Percentiles rank a stretch among this genome's conserved stretches.
Evolutionary conservation across 2,113 vertebrate genomes (phyloP).

Genomic region (Sebastes fasciatus): DNA sequence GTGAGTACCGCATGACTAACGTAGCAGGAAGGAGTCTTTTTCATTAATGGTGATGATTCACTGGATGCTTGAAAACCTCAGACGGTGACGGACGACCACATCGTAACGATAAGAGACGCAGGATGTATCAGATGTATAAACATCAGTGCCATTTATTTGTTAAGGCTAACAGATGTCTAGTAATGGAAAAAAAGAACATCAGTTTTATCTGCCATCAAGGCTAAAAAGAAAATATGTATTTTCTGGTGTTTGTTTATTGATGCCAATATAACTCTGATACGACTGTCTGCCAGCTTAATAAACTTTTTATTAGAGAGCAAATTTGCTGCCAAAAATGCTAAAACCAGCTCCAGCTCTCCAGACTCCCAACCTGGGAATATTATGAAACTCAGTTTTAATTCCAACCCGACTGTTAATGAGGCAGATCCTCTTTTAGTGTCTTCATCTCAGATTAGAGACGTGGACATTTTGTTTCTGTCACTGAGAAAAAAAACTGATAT

Average conservation of each 20-base stretch:
- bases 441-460: slow-evolving; percentile 25
- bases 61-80: neutral
- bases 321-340: slow-evolving; percentile 69
- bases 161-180: slow-evolving; percentile 38
- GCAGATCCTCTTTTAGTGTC: slow-evolving; percentile 43
- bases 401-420: slow-evolving; percentile 66
- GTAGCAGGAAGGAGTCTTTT: too few species aligned
- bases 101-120: neutral
- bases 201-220: slow-evolving; percentile 58
- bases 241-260: slow-evolving; percentile 61
- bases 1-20: neutral
- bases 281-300: slow-evolving; percentile 72
- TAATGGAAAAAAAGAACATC: slow-evolving; percentile 51
- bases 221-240: slow-evolving; percentile 67
- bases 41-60: slow-evolving; percentile 10
- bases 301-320: slow-evolving; percentile 75
- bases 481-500: neutral
- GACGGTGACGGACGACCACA: neutral
- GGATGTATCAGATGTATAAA: slow-evolving; percentile 12
- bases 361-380: slow-evolving; percentile 60
- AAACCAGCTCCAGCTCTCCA: slow-evolving; percentile 52
- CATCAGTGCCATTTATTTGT: slow-evolving; percentile 10
- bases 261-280: slow-evolving; percentile 60
- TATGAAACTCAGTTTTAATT: slow-evolving; percentile 62
- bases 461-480: slow-evolving; percentile 8